Base-by-base conservation (phyloP, 1,140 invertebrate species). In the Helicoverpa armigera region DNA sequence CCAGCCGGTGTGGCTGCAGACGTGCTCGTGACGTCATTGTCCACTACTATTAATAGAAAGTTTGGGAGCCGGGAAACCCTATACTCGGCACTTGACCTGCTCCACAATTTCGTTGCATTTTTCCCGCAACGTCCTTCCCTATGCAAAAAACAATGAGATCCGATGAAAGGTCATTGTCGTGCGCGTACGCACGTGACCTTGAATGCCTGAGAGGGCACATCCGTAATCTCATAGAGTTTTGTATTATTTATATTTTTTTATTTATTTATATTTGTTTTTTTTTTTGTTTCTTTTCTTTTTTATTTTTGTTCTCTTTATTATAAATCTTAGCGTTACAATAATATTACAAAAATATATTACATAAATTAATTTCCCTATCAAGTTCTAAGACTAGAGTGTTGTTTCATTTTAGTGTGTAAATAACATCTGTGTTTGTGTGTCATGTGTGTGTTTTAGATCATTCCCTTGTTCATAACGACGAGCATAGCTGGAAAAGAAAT, bases 291-390 rank as follows among this genome's bases (percentile, higher is more conserved):
- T 88, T 83, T 89, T 91, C 86, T 89, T 91, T 91, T 92, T 92
- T 93, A 84, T 94, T 93, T 91, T 91, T 90, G 85, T 89, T 91
- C 90, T 94, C 90, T 95, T 95, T 94, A 93, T 95, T 95, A 93
- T 91, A 95, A 94, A 94, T 86, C 92, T 94, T 93, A 93, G 82
- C 82, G 88, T 92, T 90, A 93, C 89, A 93, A 91, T 91, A 92
- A 92, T 86, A 90, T 93, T 94, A 95, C 89, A 95, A 95, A 92
- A 95, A 95, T 94, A 94, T 90, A 92, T 92, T 92, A 94, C 90
- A 95, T 89, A 72, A 86, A 78, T 83, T 70, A 65, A 81, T 83
- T 88, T 90, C 76, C 87, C 88, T 92, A 93, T 89, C 84, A 87
- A 88, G 84, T 94, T 90, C 79, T 79, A 87, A 90, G 89, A 86